Evolutionary conservation across 2,113 vertebrate species (phyloP).

Genomic region (Cariama cristata): DNA sequence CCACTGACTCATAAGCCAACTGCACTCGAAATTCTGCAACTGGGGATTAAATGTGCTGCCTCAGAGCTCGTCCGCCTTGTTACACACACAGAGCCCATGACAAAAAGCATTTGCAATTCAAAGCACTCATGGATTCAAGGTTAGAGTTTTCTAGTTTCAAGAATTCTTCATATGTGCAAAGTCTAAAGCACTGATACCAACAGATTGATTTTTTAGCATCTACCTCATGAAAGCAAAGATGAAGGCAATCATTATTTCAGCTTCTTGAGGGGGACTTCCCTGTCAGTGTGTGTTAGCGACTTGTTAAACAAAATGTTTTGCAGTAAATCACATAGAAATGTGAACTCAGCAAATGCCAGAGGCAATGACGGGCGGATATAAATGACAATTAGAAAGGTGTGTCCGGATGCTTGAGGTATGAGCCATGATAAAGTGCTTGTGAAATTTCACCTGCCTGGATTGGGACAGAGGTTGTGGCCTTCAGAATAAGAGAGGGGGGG

Average conservation of each 20-base stretch:
- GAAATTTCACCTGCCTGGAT: slow-evolving; percentile 44
- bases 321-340: slow-evolving; percentile 57
- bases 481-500: not conserved
- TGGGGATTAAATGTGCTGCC: not conserved
- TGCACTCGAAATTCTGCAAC: not conserved
- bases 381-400: slow-evolving; percentile 69
- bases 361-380: slow-evolving; percentile 58
- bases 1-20: not conserved
- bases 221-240: not conserved
- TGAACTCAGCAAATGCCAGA: slow-evolving; percentile 66
- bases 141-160: not conserved
- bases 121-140: not conserved
- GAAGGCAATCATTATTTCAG: not conserved
- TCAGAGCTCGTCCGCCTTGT: not conserved
- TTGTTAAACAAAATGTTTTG: slow-evolving; percentile 26
- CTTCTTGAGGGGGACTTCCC: slow-evolving; percentile 1
- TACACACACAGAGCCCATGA: not conserved
- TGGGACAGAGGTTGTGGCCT: slow-evolving; percentile 48
- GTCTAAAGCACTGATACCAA: not conserved
- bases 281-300: not conserved
- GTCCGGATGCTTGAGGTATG: slow-evolving; percentile 64
- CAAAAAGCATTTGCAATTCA: slow-evolving; percentile 18
- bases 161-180: not conserved
- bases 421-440: slow-evolving; percentile 52
- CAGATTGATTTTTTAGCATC: not conserved